Conservation (phyloP, 2,888 invertebrate genomes). For the Hipparchia sbordonii region DNA sequence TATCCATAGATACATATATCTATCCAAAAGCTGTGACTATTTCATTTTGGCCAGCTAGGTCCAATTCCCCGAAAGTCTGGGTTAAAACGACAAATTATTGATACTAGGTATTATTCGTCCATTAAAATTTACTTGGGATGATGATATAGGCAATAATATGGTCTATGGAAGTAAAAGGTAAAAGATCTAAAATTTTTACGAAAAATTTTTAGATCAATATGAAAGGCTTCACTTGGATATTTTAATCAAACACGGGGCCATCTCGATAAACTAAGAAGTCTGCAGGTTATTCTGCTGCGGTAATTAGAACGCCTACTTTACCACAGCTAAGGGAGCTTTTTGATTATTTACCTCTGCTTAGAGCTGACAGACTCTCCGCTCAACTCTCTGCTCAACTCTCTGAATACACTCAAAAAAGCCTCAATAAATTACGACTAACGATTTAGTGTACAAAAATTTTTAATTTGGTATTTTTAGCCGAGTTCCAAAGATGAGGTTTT, state of each 20-base stretch:
- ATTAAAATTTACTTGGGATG: too few relatives aligned
- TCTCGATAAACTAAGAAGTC: constrained; percentile 2
- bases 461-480: too few relatives aligned
- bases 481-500: too few relatives aligned
- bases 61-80: background rate
- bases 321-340: constrained; percentile 30
- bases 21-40: background rate
- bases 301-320: constrained; percentile 71
- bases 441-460: background rate
- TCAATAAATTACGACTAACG: background rate
- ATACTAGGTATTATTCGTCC: too few relatives aligned
- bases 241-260: constrained; percentile 62
- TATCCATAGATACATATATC: too few relatives aligned
- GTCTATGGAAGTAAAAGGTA: too few relatives aligned
- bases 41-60: background rate
- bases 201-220: background rate
- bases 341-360: constrained; percentile 4
- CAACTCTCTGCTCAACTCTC: too few relatives aligned
- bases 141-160: too few relatives aligned
- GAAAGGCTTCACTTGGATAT: constrained; percentile 57
- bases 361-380: constrained; percentile 1
- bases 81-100: too few relatives aligned
- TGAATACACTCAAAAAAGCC: background rate
- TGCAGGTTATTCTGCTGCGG: constrained; percentile 54
- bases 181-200: too few relatives aligned